phyloP scores from a whole-genome alignment of 2,888 invertebrate species.

The Lasioglossum oenotherae region DNA sequence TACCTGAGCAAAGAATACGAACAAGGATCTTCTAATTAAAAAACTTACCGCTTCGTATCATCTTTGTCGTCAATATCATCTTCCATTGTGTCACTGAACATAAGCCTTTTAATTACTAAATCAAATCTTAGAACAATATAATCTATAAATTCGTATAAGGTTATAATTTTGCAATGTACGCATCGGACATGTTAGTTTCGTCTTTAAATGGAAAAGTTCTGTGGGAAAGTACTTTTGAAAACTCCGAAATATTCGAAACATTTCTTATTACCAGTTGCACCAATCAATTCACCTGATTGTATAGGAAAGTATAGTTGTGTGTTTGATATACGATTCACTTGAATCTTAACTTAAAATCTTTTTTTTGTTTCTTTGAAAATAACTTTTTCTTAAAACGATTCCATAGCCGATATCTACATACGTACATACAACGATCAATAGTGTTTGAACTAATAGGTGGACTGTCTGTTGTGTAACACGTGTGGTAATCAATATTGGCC shows the following conservation, averaged over 20 bases:
- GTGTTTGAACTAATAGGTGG: neutral
- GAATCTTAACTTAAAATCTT: too few relatives aligned
- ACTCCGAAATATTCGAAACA: neutral
- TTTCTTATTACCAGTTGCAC: neutral
- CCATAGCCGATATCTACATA: neutral
- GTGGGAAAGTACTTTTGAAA: neutral
- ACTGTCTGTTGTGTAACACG: conserved; percentile 46
- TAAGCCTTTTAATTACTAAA: conserved; percentile 31
- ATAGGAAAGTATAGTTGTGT: neutral
- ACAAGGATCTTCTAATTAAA: neutral
- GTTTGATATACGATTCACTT: neutral
- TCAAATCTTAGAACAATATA: neutral
- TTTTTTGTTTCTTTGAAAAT: neutral
- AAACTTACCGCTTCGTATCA: conserved; percentile 91
- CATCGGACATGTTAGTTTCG: neutral
- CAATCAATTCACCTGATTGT: neutral
- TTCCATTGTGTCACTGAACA: conserved; percentile 88
- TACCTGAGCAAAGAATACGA: neutral
- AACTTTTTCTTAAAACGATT: neutral
- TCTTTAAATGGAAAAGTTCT: neutral
- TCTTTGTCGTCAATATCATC: conserved; percentile 94
- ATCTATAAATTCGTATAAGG: neutral
- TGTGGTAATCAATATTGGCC: conserved; percentile 46
- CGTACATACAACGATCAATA: conserved; percentile 21
- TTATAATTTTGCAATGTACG: neutral